phyloP scores from a whole-genome alignment of 53 echinoderm and acorn worm genomes.

The Mesocentrotus franciscanus region DNA sequence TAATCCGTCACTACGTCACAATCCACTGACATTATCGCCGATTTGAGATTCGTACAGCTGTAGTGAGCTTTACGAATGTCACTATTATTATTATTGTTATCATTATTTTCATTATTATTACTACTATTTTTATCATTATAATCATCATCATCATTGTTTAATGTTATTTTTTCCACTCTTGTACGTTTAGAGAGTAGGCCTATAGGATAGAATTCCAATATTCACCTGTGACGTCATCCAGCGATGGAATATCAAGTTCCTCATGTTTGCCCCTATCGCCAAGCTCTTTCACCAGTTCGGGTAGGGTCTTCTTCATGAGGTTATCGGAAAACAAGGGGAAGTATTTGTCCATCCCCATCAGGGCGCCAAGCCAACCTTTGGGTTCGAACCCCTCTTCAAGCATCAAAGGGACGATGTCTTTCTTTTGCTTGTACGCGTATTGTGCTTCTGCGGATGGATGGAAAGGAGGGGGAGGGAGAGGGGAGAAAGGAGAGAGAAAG shows the following conservation, averaged over 20 bases:
- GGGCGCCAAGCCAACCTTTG: conserved; percentile 86
- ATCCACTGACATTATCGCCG: too few relatives aligned
- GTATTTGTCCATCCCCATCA: conserved; percentile 81
- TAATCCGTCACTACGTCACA: too few relatives aligned
- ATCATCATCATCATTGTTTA: neutral
- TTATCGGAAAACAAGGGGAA: conserved; percentile 73
- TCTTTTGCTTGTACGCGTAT: conserved; percentile 88
- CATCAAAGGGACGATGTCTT: conserved; percentile 80
- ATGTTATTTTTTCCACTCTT: too few relatives aligned
- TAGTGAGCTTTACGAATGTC: too few relatives aligned
- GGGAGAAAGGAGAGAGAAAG: too few relatives aligned
- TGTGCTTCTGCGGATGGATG: conserved; percentile 76
- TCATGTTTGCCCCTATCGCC: conserved; percentile 4
- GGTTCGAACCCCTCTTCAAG: conserved; percentile 77
- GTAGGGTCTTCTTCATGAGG: conserved; percentile 62
- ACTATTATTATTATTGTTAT: neutral
- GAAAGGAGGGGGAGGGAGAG: neutral
- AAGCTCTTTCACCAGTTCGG: conserved; percentile 30
- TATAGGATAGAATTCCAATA: neutral
- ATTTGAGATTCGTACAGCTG: too few relatives aligned
- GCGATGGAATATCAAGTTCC: neutral
- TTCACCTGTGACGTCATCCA: neutral
- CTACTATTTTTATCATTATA: neutral
- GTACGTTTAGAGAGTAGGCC: too few relatives aligned
- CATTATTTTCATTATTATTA: too few relatives aligned